Evolutionary conservation across 1,140 invertebrate species (phyloP), one percentile per base, ranked within the genome.

Genomic region (Hetaerina americana): DNA sequence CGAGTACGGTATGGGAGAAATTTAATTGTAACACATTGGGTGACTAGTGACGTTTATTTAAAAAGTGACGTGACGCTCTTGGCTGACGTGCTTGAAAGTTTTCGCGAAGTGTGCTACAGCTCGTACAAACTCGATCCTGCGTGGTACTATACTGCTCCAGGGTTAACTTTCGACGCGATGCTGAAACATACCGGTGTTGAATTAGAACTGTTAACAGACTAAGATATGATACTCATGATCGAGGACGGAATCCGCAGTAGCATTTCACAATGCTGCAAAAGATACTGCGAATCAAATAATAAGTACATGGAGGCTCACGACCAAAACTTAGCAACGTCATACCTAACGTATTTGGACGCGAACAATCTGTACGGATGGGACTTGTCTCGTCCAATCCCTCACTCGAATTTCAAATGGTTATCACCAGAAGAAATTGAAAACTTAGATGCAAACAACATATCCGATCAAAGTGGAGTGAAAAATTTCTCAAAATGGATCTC

Each of bases 201-300:
- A 69, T 71, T 71, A 15, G 73, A 76, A 40, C 29, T 77, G 27
- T 26, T 77, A 3, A 74, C 71, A 22, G 76, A 78, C 71, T 29
- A 29, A 22, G 73, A 74, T 66, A 75, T 73, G 74, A 71, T 74
- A 40, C 27, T 74, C 3, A 73, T 78, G 66, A 72, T 79, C 72
- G 75, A 78, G 68, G 72, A 73, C 26, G 76, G 74, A 26, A 74
- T 75, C 25, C 27, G 76, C 68, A 75, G 77, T 27, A 76, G 78
- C 5, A 74, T 79, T 5, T 69, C 70, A 2, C 74, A 75, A 68
- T 73, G 76, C 26, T 69, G 68, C 5, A 72, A 72, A 27, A 75
- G 74, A 69, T 76, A 77, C 74, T 66, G 69, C 10, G 72, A 75
- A 74, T 75, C 77, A 29, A 79, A 79, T 72, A 78, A 78, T 68